Conservation (phyloP, 2,797 vertebrate genomes). For the Myoxocephalus aenaeus region DNA sequence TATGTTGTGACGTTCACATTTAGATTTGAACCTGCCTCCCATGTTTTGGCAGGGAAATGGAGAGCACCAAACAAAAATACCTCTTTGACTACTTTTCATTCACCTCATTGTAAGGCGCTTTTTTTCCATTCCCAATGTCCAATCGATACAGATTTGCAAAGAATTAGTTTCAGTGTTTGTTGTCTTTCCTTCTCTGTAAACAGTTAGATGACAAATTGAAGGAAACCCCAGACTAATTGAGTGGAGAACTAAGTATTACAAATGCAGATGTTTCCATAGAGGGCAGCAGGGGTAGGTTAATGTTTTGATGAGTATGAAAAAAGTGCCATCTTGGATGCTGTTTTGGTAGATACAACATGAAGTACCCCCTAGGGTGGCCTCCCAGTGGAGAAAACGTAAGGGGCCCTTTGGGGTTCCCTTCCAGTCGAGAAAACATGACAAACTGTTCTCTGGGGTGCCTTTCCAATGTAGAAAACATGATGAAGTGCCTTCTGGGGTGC, state of each 20-base stretch:
- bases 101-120: background rate
- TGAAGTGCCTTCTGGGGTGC: too few species aligned
- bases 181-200: background rate
- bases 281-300: background rate
- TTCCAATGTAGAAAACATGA: too few species aligned
- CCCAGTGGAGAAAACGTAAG: too few species aligned
- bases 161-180: background rate
- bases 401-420: too few species aligned
- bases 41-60: background rate
- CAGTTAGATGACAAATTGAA: background rate
- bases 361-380: too few species aligned
- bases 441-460: too few species aligned
- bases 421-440: too few species aligned
- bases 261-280: background rate
- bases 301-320: background rate
- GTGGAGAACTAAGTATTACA: background rate
- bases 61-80: conserved; percentile 8
- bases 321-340: too few species aligned
- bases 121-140: background rate
- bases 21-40: conserved; percentile 6
- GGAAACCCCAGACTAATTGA: background rate
- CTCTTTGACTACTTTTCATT: conserved; percentile 1
- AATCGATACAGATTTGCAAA: conserved; percentile 6
- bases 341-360: too few species aligned
- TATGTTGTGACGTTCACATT: conserved; percentile 6